phyloP scores from a whole-genome alignment of 2,888 invertebrate species.

The Pterobdella sp. region DNA sequence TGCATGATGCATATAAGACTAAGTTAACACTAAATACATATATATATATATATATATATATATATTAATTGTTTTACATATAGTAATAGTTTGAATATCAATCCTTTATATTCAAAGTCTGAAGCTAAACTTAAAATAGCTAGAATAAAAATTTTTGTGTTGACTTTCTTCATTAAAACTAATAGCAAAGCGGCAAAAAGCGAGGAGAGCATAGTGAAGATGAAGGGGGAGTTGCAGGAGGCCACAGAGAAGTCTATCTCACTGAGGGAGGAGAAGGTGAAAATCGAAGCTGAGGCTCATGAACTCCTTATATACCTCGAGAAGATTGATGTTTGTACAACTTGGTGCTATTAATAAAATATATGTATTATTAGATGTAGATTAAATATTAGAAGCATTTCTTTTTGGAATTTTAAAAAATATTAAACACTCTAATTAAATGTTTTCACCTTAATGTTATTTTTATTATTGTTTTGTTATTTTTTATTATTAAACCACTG shows the following conservation, averaged over 20 bases:
- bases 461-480: not conserved
- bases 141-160: not conserved
- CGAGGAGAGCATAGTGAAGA: slow-evolving; percentile 60
- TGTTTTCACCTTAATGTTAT: not conserved
- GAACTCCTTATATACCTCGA: slow-evolving; percentile 45
- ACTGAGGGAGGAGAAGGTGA: slow-evolving; percentile 35
- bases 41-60: too few species aligned
- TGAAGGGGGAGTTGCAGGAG: slow-evolving; percentile 65
- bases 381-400: not conserved
- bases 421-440: not conserved
- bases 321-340: slow-evolving; percentile 46
- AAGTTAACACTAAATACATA: too few species aligned
- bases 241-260: slow-evolving; percentile 54
- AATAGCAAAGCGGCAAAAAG: slow-evolving; percentile 67
- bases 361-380: not conserved
- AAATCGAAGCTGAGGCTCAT: slow-evolving; percentile 52
- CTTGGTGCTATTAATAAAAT: too few species aligned
- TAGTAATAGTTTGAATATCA: too few species aligned
- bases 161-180: not conserved
- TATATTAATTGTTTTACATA: too few species aligned
- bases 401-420: not conserved
- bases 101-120: too few species aligned
- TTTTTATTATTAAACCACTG: not conserved
- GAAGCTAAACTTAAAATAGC: not conserved
- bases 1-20: too few species aligned